Percentiles rank a stretch among this genome's conserved stretches.
These are phyloP conservation scores for Archips xylosteana DNA, from an alignment of 2,888 invertebrate species.

Conservation along the genomic window DNA sequence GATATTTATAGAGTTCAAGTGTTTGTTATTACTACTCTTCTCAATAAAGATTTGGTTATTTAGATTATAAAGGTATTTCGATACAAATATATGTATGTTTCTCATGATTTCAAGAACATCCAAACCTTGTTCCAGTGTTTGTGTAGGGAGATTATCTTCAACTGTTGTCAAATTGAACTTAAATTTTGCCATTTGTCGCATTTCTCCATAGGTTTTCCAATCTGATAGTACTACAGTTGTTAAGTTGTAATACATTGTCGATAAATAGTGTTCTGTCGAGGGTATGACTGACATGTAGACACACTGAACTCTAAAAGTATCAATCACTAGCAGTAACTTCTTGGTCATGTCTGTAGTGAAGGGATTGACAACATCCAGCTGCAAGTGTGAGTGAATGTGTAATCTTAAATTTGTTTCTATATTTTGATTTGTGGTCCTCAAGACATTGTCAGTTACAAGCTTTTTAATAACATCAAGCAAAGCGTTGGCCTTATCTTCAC, in stretches of 20 bases:
- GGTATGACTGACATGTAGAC: slow-evolving; percentile 88
- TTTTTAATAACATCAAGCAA: slow-evolving; percentile 69
- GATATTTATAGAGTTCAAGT: slow-evolving; percentile 97
- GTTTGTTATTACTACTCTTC: slow-evolving; percentile 95
- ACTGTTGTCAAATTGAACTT: slow-evolving; percentile 93
- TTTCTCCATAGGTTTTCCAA: slow-evolving; percentile 98
- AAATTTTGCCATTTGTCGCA: slow-evolving; percentile 95
- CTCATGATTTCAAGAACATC: slow-evolving; percentile 99
- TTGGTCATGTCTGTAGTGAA: slow-evolving; percentile 89
- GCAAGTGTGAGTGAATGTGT: slow-evolving; percentile 96
- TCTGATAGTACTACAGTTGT: slow-evolving; percentile 98
- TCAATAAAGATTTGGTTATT: slow-evolving; percentile 99
- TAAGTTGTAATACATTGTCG: slow-evolving; percentile 97
- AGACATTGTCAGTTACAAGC: slow-evolving; percentile 84
- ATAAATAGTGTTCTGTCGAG: slow-evolving; percentile 95
- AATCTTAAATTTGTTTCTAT: slow-evolving; percentile 97
- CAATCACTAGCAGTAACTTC: slow-evolving; percentile 85
- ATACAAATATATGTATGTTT: slow-evolving; percentile 97
- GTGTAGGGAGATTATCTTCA: slow-evolving; percentile 97
- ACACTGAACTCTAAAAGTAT: slow-evolving; percentile 83
- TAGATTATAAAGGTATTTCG: slow-evolving; percentile 96
- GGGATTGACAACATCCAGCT: slow-evolving; percentile 90
- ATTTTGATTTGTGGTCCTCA: slow-evolving; percentile 91
- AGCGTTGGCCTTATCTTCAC: slow-evolving; percentile 60
- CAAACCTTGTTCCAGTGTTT: slow-evolving; percentile 98